These are phyloP conservation scores for Philaenus spumarius DNA, from an alignment of 1,140 invertebrate species.

Conservation along the genomic window DNA sequence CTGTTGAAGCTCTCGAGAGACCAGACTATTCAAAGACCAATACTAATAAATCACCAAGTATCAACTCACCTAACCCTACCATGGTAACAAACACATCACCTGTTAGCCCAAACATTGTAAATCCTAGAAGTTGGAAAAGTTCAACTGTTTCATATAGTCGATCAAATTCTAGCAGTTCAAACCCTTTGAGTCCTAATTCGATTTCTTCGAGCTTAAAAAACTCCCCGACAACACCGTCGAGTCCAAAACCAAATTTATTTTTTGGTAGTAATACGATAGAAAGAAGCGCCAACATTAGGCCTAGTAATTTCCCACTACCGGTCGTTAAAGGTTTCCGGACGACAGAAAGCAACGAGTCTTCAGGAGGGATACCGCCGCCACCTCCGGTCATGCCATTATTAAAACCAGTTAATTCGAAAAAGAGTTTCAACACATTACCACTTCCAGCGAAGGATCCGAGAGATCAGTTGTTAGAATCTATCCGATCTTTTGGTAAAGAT, in stretches of 20 bases:
- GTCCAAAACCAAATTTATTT: neutral
- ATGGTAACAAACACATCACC: too few species aligned
- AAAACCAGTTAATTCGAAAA: slow-evolving; percentile 9
- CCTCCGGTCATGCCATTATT: slow-evolving; percentile 19
- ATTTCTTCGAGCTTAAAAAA: too few species aligned
- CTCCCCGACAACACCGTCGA: too few species aligned
- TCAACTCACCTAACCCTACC: too few species aligned
- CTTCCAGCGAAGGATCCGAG: slow-evolving; percentile 46
- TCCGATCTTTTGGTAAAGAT: slow-evolving; percentile 56
- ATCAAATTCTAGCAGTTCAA: too few species aligned
- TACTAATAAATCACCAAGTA: too few species aligned
- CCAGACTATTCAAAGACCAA: too few species aligned
- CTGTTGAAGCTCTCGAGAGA: too few species aligned
- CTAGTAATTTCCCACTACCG: slow-evolving; percentile 19
- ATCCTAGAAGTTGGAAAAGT: too few species aligned
- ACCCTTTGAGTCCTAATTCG: too few species aligned
- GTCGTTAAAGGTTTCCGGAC: slow-evolving; percentile 34
- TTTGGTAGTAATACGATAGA: neutral
- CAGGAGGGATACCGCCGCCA: slow-evolving; percentile 9
- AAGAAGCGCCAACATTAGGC: neutral
- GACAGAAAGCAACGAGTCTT: neutral
- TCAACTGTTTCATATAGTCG: too few species aligned
- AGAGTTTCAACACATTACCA: slow-evolving; percentile 5
- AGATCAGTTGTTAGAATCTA: slow-evolving; percentile 61
- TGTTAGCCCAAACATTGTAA: too few species aligned